Evolutionary conservation across 2,113 vertebrate genomes (phyloP).

Genomic region (Pitta sordida): DNA sequence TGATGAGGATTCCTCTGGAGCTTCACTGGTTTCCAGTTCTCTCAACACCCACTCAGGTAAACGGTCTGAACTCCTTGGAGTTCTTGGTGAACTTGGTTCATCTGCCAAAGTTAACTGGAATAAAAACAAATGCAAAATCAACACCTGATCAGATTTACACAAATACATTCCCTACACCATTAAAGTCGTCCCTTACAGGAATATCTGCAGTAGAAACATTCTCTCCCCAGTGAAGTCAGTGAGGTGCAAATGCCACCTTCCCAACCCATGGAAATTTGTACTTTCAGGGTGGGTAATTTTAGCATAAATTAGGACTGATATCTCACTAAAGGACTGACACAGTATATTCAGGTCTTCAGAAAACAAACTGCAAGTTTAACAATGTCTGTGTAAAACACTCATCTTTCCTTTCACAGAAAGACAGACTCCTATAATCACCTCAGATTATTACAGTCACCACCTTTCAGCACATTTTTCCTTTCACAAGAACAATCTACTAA

Average conservation of each 20-base stretch:
- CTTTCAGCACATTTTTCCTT: neutral
- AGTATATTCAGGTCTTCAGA: neutral
- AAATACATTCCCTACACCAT: neutral
- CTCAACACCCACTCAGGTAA: slow-evolving; percentile 82
- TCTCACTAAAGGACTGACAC: neutral
- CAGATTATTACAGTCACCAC: neutral
- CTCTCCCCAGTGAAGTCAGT: neutral
- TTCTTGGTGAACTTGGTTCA: slow-evolving; percentile 71
- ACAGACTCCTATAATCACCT: neutral
- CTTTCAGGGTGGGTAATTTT: neutral
- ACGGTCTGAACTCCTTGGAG: slow-evolving; percentile 11
- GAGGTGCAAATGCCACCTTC: neutral
- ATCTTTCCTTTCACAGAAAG: neutral
- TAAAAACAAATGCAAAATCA: slow-evolving; percentile 26
- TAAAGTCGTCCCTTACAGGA: neutral
- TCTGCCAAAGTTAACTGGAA: slow-evolving; percentile 89
- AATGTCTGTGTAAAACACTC: neutral
- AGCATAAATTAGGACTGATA: neutral
- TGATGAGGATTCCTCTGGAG: slow-evolving; percentile 31
- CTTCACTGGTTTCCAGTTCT: slow-evolving; percentile 69
- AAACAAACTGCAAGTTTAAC: neutral
- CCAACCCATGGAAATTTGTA: neutral
- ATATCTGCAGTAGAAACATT: neutral
- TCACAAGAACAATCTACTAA: neutral
- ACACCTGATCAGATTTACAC: neutral